Base-by-base conservation (phyloP, 2,888 invertebrate genomes). In the Cheilosia impressa region DNA sequence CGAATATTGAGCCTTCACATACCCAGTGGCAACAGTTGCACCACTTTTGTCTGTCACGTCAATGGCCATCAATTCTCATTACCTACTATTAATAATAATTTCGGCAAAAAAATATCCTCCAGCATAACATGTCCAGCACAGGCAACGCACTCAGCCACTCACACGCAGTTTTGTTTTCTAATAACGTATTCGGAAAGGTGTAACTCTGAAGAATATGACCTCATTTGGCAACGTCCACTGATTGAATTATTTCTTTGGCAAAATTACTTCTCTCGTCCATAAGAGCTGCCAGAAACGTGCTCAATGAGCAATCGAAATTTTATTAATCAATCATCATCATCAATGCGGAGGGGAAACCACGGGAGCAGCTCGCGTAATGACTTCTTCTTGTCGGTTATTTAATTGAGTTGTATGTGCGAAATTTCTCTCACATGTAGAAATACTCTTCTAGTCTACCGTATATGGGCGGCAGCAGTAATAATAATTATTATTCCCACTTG, bases 251-350 rank as follows among this genome's bases (percentile, higher is more conserved):
- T 72, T 47, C 53, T 83, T 65, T 43, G 57, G 17, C 6, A n/a
- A 69, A 66, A 75, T 75, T 69, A 22, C 45, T 45, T 66, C 68
- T 60, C 31, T 71, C 22, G 4, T 43, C 57, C 57, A 10, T n/a
- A 24, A 38, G 77, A 85, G 77, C 62, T 77, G 68, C 72, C 71
- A 81, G 58, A 77, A 81, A 85, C 85, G 85, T 85, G 85, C 85
- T 81, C 85, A 85, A 81, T 85, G 85, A 81, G 81, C 85, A 85
- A 77, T 85, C 85, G 76, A 81, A 85, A 81, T 85, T 85, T 81
- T 81, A 81, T 85, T 85, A 85, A 85, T 85, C 81, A 85, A 85
- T 85, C 85, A 81, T 77, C 66, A 85, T 85, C 76, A 81, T 62
- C 38, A 38, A 38, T 38, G 38, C 68, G 31, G 31, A 43, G 10